Base-by-base conservation (phyloP, 2,797 vertebrate genomes). In the Melanotaenia nigrans region DNA sequence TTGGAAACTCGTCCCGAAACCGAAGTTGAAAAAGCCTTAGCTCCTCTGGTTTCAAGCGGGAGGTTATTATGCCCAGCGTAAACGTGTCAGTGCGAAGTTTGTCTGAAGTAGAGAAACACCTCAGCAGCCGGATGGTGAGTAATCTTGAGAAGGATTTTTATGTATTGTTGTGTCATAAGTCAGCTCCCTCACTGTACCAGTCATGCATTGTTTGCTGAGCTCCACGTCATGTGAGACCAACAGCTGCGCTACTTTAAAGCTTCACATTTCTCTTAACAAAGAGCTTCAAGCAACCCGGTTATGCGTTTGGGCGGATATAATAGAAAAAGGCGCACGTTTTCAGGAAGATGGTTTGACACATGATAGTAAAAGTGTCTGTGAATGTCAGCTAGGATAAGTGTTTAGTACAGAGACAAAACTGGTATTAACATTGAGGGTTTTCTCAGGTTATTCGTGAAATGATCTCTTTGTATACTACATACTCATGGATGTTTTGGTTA, bases 81-180 rank as follows among this genome's bases (percentile, higher is more conserved):
- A 90, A 74, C 79, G 86, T 90, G 69, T 85, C 92, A 45, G 90
- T 91, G 79, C 88, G 89, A 90, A 94, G 85, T 93, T 92, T 93
- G 85, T 85, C 87, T 12, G 90, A 94, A 88, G 88, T 82, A 42
- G 92, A 93, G 81, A 92, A 92, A 89, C 85, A 87, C 90, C 86
- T 90, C 87, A 81, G 72, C 84, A 72, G 85, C 83, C 88, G 85
- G 84, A 90, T 89, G 92, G 92, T 93, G 89, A 92, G 91, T 90
- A 33, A 2, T 71, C 51, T 16, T 45, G 60, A 47, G 79, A 30
- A 45, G 25, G 71, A 20, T 42, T 36, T 28, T 11, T 24, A 11
- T 56, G 59, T 33, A 12, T 70, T 49, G 32, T 40, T 61, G 76
- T 74, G 63, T 75, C 61, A 38, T 10, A 3, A 32, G 24, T 40